Evolutionary conservation across 2,113 vertebrate species (phyloP), one percentile per base, ranked within the genome.

Genomic region (Geothlypis trichas): DNA sequence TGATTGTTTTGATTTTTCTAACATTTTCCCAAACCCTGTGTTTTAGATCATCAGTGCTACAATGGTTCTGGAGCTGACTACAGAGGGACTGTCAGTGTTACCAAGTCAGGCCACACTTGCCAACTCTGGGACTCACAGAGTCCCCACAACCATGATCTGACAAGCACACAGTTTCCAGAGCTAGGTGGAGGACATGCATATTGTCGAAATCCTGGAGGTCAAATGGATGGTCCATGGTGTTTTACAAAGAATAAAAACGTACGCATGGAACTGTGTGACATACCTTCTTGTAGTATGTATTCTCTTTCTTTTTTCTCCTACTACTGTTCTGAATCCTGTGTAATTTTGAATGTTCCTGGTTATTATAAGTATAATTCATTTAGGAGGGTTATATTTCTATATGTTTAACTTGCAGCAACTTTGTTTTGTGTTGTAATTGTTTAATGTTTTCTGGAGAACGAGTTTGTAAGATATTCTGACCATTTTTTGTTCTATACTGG

Each of bases 141-240:
- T 90, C 99, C 99, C 7, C 99, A 99, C 96, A 98, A 85, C 84
- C 99, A 99, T 87, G 98, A 98, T 37, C 95, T 99, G 71, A 98
- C 98, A 35, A 98, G 98, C 30, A 4, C 87, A 21, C 98, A 99
- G 27, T 98, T 98, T 93, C 98, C 99, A 2, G 99, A 99, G 84
- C 98, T 99, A 22, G 98, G 98, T 87, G 98, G 98, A 18, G 98
- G 99, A 3, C 99, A 99, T 62, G 98, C 99, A 1, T 99, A 99
- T 97, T 99, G 99, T 80, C 98, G 99, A 55, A 99, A 99, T 97
- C 99, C 99, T 0, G 99, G 99, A 22, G 99, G 98, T 71, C 98
- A 99, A 92, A 99, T 99, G 99, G 98, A 99, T 93, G 99, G 98
- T 6, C 99, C 99, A 9, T 99, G 99, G 99, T 99, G 99, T 97